Conservation (phyloP, 2,797 vertebrate genomes). For the Momotus momota region DNA sequence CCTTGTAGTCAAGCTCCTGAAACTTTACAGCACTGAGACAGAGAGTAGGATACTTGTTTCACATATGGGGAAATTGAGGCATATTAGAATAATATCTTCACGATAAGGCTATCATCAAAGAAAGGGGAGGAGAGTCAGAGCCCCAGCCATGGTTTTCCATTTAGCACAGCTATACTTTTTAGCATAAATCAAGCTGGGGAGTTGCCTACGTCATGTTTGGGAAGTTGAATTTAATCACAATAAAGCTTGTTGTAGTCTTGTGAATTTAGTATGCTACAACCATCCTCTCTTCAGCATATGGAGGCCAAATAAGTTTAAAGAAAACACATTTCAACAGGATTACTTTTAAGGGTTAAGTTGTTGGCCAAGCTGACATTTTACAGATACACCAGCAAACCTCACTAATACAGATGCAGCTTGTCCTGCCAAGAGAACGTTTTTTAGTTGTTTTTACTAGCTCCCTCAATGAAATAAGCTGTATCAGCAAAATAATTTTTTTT, state of each 20-base stretch:
- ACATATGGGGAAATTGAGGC: neutral
- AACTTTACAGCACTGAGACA: neutral
- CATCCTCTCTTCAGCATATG: neutral
- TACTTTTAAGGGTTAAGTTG: neutral
- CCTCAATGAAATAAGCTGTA: conserved; percentile 28
- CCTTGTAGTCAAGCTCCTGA: neutral
- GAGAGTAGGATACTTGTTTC: neutral
- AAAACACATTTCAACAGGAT: neutral
- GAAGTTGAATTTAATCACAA: conserved; percentile 18
- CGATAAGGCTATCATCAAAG: neutral
- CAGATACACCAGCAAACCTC: neutral
- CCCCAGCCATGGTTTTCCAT: neutral
- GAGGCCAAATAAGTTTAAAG: conserved; percentile 7
- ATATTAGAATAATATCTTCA: neutral
- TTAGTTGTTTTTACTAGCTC: neutral
- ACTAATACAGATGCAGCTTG: neutral
- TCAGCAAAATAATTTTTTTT: conserved; percentile 1
- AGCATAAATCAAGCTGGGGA: conserved; percentile 11
- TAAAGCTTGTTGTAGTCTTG: neutral
- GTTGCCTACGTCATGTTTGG: neutral
- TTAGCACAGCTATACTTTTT: neutral
- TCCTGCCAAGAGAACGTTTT: neutral
- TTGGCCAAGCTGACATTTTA: neutral
- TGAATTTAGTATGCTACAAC: neutral
- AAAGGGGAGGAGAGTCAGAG: neutral